These are phyloP conservation scores for Diceros bicornis DNA, from an alignment of 2,797 vertebrate genomes.

Conservation along the genomic window DNA sequence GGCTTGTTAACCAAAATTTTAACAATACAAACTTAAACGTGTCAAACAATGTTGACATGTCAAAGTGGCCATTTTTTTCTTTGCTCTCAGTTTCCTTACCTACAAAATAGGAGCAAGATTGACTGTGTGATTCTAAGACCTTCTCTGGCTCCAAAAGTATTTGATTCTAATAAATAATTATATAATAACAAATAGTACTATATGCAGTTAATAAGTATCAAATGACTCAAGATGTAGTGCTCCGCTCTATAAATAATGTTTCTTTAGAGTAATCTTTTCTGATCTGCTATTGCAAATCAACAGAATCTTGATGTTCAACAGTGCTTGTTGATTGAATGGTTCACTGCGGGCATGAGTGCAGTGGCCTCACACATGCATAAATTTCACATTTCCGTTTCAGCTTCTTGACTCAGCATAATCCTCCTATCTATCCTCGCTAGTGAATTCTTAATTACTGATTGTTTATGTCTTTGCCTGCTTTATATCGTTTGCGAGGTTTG, in stretches of 20 bases:
- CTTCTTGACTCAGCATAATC: slow-evolving; percentile 85
- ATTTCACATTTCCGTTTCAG: slow-evolving; percentile 84
- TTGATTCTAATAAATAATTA: slow-evolving; percentile 25
- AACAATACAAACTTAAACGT: not conserved
- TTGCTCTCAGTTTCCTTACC: not conserved
- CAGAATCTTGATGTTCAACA: not conserved
- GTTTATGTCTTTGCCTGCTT: slow-evolving; percentile 87
- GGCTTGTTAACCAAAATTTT: not conserved
- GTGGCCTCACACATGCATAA: slow-evolving; percentile 60
- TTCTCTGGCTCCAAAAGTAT: not conserved
- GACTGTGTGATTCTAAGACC: not conserved
- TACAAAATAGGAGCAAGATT: not conserved
- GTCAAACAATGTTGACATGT: not conserved
- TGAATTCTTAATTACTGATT: slow-evolving; percentile 88
- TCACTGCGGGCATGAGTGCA: slow-evolving; percentile 79
- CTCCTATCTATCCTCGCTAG: slow-evolving; percentile 79
- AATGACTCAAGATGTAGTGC: accelerated
- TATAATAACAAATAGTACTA: not conserved
- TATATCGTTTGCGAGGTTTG: slow-evolving; percentile 80
- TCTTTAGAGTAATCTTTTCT: not conserved
- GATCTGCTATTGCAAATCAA: slow-evolving; percentile 28
- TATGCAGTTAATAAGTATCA: not conserved
- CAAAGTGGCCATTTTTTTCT: not conserved
- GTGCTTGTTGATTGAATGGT: slow-evolving; percentile 77
- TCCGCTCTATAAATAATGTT: accelerated